Evolutionary conservation across 2,888 invertebrate species (phyloP), one percentile per base, ranked within the genome.

Genomic region (Polia nebulosa): DNA sequence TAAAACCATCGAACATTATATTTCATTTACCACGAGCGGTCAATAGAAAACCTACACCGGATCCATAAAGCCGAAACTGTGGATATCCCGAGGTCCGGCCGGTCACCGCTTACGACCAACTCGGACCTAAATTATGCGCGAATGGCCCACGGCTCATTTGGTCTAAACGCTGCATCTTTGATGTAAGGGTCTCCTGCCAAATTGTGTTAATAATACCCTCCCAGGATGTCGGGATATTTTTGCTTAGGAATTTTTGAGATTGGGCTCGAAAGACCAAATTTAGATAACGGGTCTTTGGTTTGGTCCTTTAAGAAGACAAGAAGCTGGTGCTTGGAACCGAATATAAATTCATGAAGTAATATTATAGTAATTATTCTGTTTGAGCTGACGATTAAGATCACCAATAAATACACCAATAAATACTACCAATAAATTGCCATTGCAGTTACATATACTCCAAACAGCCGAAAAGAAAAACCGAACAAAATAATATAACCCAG

Each of bases 131-230:
- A 94, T 95, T 94, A 94, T 90, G 92, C 94, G 94, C 88, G 83
- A 94, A 94, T 92, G 86, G 88, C 91, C 91, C 88, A 91, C 92
- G 94, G 91, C 90, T 93, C 94, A 92, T 94, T 95, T 92, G 89
- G 88, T 88, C 85, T 92, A 91, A 92, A 91, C 90, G 91, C 84
- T 89, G 90, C 92, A 89, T 91, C 92, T 89, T 91, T 91, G 91
- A 92, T 91, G 90, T 91, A 89, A 89, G 85, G 85, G 82, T 85
- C 87, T 87, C 87, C 27, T 57, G 70, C 80, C 58, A 85, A 90
- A 91, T 92, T 90, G 93, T 91, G 91, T 88, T 84, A 88, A 91
- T 90, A 88, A 88, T 87, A 86, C 81, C 58, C 76, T 55, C 44
- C 68, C 64, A 61, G 57, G 45, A 79, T 61, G 75, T 41, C 25